phyloP scores from a whole-genome alignment of 1,140 invertebrate genomes.

The Mycetomoellerius zeteki region DNA sequence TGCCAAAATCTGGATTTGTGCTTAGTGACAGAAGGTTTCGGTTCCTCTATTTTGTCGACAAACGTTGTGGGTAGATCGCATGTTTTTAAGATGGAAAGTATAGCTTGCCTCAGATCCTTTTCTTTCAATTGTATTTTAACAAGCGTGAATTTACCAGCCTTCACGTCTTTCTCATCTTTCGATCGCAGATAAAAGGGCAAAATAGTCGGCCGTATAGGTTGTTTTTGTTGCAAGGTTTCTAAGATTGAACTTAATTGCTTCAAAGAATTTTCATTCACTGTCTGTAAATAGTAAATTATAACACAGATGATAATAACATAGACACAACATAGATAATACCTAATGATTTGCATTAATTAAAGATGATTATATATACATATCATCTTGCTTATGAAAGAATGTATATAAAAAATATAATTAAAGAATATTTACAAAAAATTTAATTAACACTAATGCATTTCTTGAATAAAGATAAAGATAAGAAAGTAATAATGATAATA shows the following conservation, averaged over 20 bases:
- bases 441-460: background rate
- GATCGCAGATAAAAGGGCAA: conserved; percentile 92
- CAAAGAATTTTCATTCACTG: conserved; percentile 96
- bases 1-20: conserved; percentile 76
- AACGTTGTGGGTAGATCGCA: conserved; percentile 95
- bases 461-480: background rate
- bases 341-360: background rate
- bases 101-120: conserved; percentile 91
- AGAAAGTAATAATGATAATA: background rate
- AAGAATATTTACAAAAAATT: background rate
- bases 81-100: conserved; percentile 92
- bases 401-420: background rate
- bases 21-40: conserved; percentile 74
- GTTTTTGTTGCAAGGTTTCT: conserved; percentile 90
- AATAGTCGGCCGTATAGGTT: conserved; percentile 88
- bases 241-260: conserved; percentile 95
- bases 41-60: conserved; percentile 90
- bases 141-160: conserved; percentile 90
- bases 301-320: background rate
- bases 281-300: conserved; percentile 87
- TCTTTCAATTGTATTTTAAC: conserved; percentile 91
- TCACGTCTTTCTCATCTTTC: conserved; percentile 88
- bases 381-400: background rate
- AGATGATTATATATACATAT: background rate
- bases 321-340: background rate